These are phyloP conservation scores for Micromesistius poutassou DNA, from an alignment of 2,797 vertebrate genomes.

Conservation along the genomic window DNA sequence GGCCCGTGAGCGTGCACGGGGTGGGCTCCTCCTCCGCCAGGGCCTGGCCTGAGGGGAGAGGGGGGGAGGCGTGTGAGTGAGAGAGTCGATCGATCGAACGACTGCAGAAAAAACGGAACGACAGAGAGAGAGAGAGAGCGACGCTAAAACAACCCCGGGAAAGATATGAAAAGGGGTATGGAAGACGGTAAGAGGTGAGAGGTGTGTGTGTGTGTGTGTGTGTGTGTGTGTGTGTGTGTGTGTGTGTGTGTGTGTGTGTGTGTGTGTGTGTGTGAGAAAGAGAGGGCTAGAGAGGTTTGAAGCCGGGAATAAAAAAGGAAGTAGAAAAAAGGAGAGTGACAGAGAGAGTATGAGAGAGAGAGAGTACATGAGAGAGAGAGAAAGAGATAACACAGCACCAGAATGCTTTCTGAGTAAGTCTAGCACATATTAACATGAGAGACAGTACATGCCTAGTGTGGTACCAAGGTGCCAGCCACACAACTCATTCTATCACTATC, in stretches of 20 bases:
- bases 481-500: no score
- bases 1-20: constrained; percentile 91
- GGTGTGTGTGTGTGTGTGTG: no score
- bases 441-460: not conserved
- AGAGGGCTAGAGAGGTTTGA: not conserved
- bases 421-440: not conserved
- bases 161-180: not conserved
- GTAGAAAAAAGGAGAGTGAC: not conserved
- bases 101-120: no score
- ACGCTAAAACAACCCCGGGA: not conserved
- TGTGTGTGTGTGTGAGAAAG: not conserved
- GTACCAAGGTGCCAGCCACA: not conserved
- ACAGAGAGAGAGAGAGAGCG: not conserved
- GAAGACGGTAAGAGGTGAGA: not conserved
- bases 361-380: not conserved
- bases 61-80: not conserved
- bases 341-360: constrained; percentile 6
- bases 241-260: no score
- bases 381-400: not conserved
- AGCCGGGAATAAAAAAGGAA: not conserved
- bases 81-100: not conserved
- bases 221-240: no score
- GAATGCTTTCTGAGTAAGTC: constrained; percentile 3
- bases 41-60: constrained; percentile 67
- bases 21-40: constrained; percentile 89